Conservation (phyloP, 2,888 invertebrate genomes). For the Noctuana brunneofusca region DNA sequence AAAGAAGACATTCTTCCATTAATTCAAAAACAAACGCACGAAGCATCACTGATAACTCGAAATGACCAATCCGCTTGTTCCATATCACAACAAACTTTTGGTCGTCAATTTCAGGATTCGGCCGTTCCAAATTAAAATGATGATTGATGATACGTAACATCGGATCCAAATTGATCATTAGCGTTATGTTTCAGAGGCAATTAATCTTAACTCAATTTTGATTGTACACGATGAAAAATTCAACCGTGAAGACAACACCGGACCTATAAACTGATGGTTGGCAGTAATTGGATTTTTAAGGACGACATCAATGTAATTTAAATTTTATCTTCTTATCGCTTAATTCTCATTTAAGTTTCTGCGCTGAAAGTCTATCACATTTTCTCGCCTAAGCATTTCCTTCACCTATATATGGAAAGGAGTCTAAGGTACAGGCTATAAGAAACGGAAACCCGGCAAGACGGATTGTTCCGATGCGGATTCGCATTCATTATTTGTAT, state of each 20-base stretch:
- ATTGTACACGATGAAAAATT: constrained; percentile 32
- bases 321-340: neutral
- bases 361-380: neutral
- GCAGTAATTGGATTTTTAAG: constrained; percentile 26
- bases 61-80: constrained; percentile 9
- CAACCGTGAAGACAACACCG: constrained; percentile 29
- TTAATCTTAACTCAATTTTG: constrained; percentile 35
- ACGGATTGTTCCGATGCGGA: constrained; percentile 16
- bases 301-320: constrained; percentile 5
- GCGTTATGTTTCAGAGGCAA: constrained; percentile 32
- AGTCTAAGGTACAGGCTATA: constrained; percentile 5
- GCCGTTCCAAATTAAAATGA: constrained; percentile 32
- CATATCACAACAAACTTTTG: constrained; percentile 10
- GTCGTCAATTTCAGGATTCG: constrained; percentile 32
- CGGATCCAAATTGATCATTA: constrained; percentile 32
- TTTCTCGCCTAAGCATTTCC: constrained; percentile 23
- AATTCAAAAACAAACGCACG: neutral
- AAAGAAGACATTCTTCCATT: too few species aligned
- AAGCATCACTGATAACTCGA: constrained; percentile 13
- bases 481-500: constrained; percentile 29
- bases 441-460: constrained; percentile 22
- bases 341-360: neutral
- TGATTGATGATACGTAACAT: constrained; percentile 34
- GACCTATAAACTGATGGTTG: constrained; percentile 5
- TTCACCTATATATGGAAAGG: constrained; percentile 25